Evolutionary conservation across 2,113 vertebrate species (phyloP).

Genomic region (Nycticebus coucang): DNA sequence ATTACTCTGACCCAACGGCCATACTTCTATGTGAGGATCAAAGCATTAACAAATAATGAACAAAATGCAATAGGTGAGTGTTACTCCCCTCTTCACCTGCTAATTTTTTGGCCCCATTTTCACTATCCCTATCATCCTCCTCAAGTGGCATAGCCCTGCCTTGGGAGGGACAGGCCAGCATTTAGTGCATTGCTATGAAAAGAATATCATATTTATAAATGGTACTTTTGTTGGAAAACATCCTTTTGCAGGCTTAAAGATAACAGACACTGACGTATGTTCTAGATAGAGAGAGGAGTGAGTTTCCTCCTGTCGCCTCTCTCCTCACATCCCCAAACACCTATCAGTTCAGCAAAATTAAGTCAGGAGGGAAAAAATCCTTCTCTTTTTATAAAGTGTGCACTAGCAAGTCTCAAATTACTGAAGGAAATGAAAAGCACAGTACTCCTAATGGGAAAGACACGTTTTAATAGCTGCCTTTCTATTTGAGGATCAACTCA

Average conservation of each 20-base stretch:
- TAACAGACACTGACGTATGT: neutral
- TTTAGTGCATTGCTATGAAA: neutral
- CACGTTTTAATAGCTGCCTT: neutral
- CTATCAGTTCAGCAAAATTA: slow-evolving; percentile 43
- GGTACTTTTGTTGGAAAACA: neutral
- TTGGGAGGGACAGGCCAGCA: neutral
- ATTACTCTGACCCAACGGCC: neutral
- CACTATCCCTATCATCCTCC: neutral
- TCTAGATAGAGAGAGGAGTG: neutral
- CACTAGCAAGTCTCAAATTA: neutral
- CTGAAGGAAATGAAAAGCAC: slow-evolving; percentile 25
- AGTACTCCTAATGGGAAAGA: neutral
- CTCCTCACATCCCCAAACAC: neutral
- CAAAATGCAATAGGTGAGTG: neutral
- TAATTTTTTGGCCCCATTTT: neutral
- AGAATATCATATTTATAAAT: neutral
- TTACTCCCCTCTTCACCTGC: neutral
- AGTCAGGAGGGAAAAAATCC: neutral
- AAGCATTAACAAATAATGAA: neutral
- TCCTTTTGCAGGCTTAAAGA: neutral
- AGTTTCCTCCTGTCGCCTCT: neutral
- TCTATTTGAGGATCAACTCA: neutral
- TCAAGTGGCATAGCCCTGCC: neutral
- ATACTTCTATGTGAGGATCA: neutral
- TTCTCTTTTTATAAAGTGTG: slow-evolving; percentile 18